phyloP scores from a whole-genome alignment of 2,797 vertebrate genomes.

The Sciurus carolinensis region DNA sequence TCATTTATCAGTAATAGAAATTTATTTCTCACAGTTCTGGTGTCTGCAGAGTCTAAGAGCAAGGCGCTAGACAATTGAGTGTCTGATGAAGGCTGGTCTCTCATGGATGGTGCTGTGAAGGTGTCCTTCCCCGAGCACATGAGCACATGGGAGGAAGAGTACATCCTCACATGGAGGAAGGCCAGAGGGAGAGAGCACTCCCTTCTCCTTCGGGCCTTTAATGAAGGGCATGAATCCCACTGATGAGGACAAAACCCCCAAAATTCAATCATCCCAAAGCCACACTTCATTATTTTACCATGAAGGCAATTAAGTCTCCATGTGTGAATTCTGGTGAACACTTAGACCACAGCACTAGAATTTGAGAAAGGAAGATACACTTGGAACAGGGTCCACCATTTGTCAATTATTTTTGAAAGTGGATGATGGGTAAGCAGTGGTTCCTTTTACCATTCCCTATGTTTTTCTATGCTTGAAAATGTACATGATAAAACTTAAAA shows the following conservation, averaged over 20 bases:
- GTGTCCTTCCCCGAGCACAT: not conserved
- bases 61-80: not conserved
- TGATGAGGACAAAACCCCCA: not conserved
- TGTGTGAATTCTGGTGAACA: not conserved
- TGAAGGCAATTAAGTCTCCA: not conserved
- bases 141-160: not conserved
- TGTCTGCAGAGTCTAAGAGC: not conserved
- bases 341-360: not conserved
- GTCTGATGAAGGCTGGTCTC: not conserved
- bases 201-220: not conserved
- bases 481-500: not conserved
- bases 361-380: not conserved
- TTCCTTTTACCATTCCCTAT: not conserved
- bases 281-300: not conserved
- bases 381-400: not conserved
- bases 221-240: not conserved
- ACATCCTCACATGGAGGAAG: not conserved
- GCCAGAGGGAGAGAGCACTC: not conserved
- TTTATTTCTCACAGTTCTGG: not conserved
- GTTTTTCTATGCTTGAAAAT: slow-evolving; percentile 49
- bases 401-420: not conserved
- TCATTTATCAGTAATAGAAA: not conserved
- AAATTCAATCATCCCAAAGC: not conserved
- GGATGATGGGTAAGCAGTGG: not conserved
- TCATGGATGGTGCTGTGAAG: not conserved